Conservation (phyloP, 2,888 invertebrate species). For the Seira sanloemensis region DNA sequence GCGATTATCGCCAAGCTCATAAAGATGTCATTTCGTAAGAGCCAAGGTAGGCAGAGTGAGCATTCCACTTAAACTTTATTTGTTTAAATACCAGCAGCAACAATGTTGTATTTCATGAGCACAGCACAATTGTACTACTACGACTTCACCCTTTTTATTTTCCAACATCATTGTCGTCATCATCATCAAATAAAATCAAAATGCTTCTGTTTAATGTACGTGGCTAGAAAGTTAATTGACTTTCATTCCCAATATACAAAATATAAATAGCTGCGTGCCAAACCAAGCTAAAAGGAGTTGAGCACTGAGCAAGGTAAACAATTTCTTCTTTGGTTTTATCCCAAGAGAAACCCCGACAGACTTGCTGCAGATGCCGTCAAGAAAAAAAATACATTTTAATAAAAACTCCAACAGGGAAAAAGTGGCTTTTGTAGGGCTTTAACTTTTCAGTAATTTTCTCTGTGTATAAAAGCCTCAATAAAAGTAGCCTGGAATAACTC, state of each 20-base stretch:
- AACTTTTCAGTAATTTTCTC: too few species aligned
- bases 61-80: neutral
- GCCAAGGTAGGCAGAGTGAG: neutral
- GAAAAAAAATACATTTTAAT: neutral
- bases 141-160: conserved; percentile 39
- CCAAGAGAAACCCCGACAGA: neutral
- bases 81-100: conserved; percentile 37
- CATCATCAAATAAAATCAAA: conserved; percentile 42
- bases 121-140: conserved; percentile 17
- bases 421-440: conserved; percentile 15
- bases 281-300: neutral
- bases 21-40: conserved; percentile 5
- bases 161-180: neutral
- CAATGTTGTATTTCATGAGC: conserved; percentile 31
- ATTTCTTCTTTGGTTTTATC: too few species aligned
- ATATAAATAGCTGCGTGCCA: neutral
- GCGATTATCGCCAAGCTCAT: conserved; percentile 7
- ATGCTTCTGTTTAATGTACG: conserved; percentile 60
- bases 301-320: neutral
- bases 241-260: conserved; percentile 6
- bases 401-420: neutral
- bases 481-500: neutral
- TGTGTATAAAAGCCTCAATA: too few species aligned
- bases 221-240: conserved; percentile 67
- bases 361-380: neutral